phyloP scores from a whole-genome alignment of 2,797 vertebrate genomes.

The Gymnothorax reevesii region DNA sequence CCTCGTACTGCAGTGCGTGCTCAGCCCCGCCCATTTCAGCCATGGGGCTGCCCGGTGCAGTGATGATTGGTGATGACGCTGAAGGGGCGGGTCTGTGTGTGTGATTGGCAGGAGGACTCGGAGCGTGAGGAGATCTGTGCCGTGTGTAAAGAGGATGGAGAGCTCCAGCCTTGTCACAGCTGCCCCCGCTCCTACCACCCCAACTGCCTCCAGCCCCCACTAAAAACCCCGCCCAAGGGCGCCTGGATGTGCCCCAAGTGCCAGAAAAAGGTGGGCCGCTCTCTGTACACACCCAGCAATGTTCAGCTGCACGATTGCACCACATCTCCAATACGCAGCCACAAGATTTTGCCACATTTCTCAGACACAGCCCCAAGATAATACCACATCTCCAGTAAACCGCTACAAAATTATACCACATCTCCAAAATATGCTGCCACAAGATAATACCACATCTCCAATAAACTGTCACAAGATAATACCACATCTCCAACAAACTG shows the following conservation, averaged over 20 bases:
- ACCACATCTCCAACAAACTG: no score
- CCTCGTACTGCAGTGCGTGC: not conserved
- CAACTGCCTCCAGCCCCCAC: constrained; percentile 86
- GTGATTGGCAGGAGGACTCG: constrained; percentile 75
- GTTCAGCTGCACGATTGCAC: no score
- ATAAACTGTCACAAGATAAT: no score
- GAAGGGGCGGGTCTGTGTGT: not conserved
- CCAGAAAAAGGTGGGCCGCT: constrained; percentile 86
- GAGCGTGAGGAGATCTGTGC: constrained; percentile 84
- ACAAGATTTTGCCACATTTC: no score
- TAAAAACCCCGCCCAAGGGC: constrained; percentile 83
- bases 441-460: no score
- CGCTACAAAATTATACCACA: no score
- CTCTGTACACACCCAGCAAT: no score
- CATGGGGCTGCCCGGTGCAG: not conserved
- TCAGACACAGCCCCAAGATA: no score
- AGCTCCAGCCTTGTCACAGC: constrained; percentile 85
- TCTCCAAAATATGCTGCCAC: no score
- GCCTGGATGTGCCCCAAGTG: constrained; percentile 95
- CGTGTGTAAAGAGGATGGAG: constrained; percentile 81
- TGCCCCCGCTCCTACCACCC: constrained; percentile 92
- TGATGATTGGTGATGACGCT: not conserved
- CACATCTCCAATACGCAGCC: no score
- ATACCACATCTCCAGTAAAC: no score
- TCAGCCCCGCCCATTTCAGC: not conserved